Evolutionary conservation across 1,140 invertebrate species (phyloP).

Genomic region (Dryas iulia): DNA sequence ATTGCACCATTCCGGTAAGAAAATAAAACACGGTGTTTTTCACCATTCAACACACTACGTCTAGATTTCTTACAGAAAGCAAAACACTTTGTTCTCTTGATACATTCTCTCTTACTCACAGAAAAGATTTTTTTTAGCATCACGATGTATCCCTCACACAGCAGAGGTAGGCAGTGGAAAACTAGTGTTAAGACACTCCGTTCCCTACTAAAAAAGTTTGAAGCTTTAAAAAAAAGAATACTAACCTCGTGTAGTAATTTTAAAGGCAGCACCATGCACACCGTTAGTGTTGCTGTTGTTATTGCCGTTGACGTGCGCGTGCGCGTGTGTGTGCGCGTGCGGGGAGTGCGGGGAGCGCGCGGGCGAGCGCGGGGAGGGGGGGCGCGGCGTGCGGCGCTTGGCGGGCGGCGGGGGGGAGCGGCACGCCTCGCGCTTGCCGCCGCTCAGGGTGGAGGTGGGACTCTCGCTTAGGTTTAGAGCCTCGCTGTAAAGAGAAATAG

Average conservation of each 20-base stretch:
- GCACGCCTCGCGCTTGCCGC: conserved; percentile 83
- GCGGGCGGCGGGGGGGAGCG: conserved; percentile 81
- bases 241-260: conserved; percentile 92
- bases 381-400: conserved; percentile 80
- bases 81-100: too few species aligned
- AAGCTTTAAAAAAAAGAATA: too few species aligned
- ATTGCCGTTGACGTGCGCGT: conserved; percentile 65
- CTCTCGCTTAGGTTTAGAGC: conserved; percentile 83
- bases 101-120: too few species aligned
- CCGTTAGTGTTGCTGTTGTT: conserved; percentile 48
- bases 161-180: too few species aligned
- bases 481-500: conserved; percentile 81
- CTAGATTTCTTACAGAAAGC: too few species aligned
- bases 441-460: conserved; percentile 69
- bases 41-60: too few species aligned
- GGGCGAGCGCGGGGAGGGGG: conserved; percentile 41
- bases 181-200: too few species aligned
- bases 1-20: too few species aligned
- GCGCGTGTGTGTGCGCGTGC: conserved; percentile 41
- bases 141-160: too few species aligned
- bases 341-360: conserved; percentile 33
- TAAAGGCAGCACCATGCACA: conserved; percentile 90
- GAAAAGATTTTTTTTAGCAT: too few species aligned
- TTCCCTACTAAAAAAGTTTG: too few species aligned
- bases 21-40: too few species aligned